phyloP scores from a whole-genome alignment of 2,113 vertebrate species.

The Myotis yumanensis region DNA sequence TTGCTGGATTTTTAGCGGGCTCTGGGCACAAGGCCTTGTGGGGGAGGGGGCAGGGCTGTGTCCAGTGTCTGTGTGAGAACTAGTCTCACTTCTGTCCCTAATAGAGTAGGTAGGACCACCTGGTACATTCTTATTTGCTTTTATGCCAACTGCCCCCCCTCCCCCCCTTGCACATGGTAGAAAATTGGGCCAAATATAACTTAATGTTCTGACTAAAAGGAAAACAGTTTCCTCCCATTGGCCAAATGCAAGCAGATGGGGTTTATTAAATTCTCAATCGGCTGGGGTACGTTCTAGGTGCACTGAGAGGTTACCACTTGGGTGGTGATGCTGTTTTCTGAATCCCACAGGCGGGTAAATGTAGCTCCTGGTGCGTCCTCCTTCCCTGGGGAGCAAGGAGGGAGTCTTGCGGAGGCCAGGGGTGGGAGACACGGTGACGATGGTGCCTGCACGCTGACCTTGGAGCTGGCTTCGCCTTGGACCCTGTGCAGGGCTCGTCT shows the following conservation, averaged over 20 bases:
- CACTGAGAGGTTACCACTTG: background rate
- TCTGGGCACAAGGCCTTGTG: background rate
- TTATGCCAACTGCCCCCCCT: background rate
- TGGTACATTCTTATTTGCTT: background rate
- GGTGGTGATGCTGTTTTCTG: background rate
- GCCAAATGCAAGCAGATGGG: background rate
- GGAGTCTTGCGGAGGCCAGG: background rate
- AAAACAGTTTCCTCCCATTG: background rate
- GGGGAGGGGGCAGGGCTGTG: background rate
- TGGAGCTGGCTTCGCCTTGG: background rate
- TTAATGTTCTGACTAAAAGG: background rate
- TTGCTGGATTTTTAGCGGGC: background rate
- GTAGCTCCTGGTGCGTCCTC: background rate
- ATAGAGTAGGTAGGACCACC: background rate
- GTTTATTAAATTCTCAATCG: background rate
- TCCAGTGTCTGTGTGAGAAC: background rate
- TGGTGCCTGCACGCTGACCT: background rate
- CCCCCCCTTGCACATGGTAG: background rate
- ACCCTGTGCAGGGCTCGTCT: background rate
- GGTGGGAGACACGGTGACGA: accelerated
- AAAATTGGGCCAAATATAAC: background rate
- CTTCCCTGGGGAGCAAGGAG: background rate
- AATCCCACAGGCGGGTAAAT: background rate
- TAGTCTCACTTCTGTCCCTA: background rate
- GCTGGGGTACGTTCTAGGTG: background rate